Conservation (phyloP, 2,888 invertebrate genomes). For the Alentia gelatinosa region DNA sequence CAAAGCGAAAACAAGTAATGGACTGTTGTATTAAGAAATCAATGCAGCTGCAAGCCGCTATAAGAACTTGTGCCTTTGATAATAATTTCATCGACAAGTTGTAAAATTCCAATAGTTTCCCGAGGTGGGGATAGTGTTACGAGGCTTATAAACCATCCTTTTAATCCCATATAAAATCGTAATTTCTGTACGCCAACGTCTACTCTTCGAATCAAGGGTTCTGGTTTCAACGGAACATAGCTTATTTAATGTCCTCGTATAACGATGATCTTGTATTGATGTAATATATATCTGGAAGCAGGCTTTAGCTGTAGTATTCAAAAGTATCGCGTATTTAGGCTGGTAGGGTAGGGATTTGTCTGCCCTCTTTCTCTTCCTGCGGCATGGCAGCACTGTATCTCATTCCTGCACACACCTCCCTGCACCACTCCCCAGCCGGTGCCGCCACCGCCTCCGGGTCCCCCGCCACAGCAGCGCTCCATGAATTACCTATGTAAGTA, state of each 20-base stretch:
- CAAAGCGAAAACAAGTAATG: background rate
- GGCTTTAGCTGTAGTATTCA: too few relatives aligned
- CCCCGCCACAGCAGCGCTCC: background rate
- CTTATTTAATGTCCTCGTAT: background rate
- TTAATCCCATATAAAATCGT: background rate
- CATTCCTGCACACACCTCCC: background rate
- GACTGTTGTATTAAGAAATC: background rate
- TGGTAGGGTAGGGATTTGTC: too few relatives aligned
- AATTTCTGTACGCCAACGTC: background rate
- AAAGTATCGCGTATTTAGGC: too few relatives aligned
- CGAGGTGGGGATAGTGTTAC: background rate
- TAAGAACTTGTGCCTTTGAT: background rate
- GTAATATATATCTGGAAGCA: too few relatives aligned
- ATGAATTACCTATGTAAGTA: constrained; percentile 43
- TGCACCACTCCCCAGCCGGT: background rate
- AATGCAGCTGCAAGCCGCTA: background rate
- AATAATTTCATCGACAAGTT: background rate
- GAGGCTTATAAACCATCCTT: background rate
- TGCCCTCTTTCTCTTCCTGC: too few relatives aligned
- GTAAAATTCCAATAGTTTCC: background rate
- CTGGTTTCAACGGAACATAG: background rate
- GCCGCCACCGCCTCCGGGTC: background rate
- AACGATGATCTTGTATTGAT: too few relatives aligned
- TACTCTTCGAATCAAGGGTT: background rate
- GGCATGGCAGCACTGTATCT: background rate